These are phyloP conservation scores for Pseudotriccus pelzelni DNA, from an alignment of 2,797 vertebrate genomes.

Conservation along the genomic window DNA sequence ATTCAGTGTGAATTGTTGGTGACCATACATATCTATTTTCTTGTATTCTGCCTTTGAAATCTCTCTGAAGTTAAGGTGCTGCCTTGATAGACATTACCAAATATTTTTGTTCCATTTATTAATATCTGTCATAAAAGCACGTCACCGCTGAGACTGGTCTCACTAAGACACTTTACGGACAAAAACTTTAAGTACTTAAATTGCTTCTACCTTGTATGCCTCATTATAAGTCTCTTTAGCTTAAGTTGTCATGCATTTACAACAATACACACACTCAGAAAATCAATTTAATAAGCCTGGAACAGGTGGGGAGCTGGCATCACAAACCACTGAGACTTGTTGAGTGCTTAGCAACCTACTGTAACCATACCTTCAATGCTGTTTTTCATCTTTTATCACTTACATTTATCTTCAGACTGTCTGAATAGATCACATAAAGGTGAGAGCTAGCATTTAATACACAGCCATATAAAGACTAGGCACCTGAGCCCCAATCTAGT, in stretches of 20 bases:
- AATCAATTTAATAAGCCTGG: neutral
- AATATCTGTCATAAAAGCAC: neutral
- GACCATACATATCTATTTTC: neutral
- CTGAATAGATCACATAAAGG: neutral
- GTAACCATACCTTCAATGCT: neutral
- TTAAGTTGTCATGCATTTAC: neutral
- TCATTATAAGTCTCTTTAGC: neutral
- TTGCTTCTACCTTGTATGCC: neutral
- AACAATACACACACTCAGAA: neutral
- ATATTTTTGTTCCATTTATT: neutral
- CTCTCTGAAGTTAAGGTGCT: neutral
- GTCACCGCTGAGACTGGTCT: neutral
- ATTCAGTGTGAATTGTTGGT: neutral
- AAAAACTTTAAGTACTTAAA: neutral
- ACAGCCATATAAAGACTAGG: neutral
- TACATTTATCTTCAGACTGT: neutral
- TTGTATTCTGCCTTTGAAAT: neutral
- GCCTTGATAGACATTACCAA: neutral
- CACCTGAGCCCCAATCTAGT: fast-evolving
- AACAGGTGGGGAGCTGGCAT: neutral
- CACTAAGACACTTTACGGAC: neutral
- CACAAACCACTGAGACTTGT: neutral
- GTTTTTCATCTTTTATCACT: neutral
- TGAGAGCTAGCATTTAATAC: neutral
- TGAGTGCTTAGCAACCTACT: neutral